Conservation (phyloP, 1,140 invertebrate species). For the Melitaea cinxia region DNA sequence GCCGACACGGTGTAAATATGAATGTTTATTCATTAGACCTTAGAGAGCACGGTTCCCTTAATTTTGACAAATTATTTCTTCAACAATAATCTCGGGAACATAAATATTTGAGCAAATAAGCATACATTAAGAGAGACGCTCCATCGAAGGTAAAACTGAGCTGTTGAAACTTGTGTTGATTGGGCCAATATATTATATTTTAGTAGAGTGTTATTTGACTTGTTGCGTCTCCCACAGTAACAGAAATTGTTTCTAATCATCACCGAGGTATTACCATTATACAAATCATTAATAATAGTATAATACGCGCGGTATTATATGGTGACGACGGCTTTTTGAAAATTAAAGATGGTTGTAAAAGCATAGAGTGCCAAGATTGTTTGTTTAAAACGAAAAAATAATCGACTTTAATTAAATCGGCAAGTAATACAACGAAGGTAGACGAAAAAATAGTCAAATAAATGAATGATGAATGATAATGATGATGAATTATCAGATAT, state of each 20-base stretch:
- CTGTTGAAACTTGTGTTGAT: constrained; percentile 8
- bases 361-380: not conserved
- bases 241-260: constrained; percentile 12
- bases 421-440: too few relatives aligned
- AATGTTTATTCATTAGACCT: constrained; percentile 13
- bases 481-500: too few relatives aligned
- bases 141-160: constrained; percentile 11
- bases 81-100: constrained; percentile 19
- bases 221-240: not conserved
- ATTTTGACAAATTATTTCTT: constrained; percentile 29
- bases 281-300: not conserved
- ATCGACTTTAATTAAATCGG: too few relatives aligned
- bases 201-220: constrained; percentile 1
- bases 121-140: constrained; percentile 1
- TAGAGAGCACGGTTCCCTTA: constrained; percentile 18
- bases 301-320: not conserved
- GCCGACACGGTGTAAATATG: constrained; percentile 12
- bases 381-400: not conserved
- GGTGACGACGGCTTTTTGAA: not conserved
- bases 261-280: not conserved
- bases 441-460: too few relatives aligned
- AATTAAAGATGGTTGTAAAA: not conserved
- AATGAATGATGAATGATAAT: too few relatives aligned
- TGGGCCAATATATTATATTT: constrained; percentile 15
- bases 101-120: constrained; percentile 30